A percentile compares a stretch with the other conserved stretches of the same genome.
phyloP scores from a whole-genome alignment of 2,888 invertebrate species.

The Leucophenga montana region DNA sequence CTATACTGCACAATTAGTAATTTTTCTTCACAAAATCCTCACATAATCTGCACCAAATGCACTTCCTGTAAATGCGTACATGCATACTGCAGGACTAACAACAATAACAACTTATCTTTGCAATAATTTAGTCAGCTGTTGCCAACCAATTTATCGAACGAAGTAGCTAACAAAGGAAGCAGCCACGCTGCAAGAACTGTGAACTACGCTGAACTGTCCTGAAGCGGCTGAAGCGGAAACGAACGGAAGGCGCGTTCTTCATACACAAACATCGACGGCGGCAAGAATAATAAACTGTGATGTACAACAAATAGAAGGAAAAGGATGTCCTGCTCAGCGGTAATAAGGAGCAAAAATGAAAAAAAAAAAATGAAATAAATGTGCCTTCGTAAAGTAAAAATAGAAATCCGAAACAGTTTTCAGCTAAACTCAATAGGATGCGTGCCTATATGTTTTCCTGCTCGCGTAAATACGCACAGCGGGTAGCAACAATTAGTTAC shows the following conservation, averaged over 20 bases:
- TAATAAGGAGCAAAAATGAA: conserved; percentile 1
- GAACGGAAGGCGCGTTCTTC: conserved; percentile 56
- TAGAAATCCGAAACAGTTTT: not conserved
- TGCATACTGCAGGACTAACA: conserved; percentile 48
- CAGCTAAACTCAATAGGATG: not conserved
- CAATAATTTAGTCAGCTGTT: conserved; percentile 31
- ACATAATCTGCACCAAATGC: conserved; percentile 48
- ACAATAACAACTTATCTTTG: conserved; percentile 26
- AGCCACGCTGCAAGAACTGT: conserved; percentile 25
- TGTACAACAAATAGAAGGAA: conserved; percentile 53
- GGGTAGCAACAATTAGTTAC: conserved; percentile 61
- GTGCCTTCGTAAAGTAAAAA: conserved; percentile 27
- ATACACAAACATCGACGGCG: conserved; percentile 52
- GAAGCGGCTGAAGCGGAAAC: conserved; percentile 47
- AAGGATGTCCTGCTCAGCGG: conserved; percentile 58
- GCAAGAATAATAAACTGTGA: conserved; percentile 24
- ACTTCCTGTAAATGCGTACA: conserved; percentile 49
- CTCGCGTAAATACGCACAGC: conserved; percentile 41
- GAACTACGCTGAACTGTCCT: no score
- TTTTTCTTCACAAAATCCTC: no score
- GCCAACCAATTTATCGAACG: conserved; percentile 24
- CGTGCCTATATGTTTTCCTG: not conserved
- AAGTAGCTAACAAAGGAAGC: conserved; percentile 27
- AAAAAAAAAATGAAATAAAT: not conserved
- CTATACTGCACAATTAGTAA: no score